Conservation (phyloP, 2,797 vertebrate species). For the Tauraco hartlaubi region DNA sequence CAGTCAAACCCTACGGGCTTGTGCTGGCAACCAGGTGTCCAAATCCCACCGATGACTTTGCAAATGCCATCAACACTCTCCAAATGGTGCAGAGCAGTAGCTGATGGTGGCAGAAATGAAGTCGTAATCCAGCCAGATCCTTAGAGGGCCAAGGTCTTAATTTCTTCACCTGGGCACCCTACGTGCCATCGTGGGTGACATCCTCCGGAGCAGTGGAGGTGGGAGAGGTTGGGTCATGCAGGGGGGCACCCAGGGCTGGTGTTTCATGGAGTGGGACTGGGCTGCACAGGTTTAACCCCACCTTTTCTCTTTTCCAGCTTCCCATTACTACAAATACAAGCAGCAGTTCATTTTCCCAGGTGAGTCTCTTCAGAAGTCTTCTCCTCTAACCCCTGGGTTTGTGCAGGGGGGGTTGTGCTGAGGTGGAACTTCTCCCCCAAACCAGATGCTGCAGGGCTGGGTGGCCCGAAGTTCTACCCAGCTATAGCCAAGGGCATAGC, state of each 20-base stretch:
- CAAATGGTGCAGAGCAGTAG: not conserved
- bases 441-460: not conserved
- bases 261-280: not conserved
- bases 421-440: not conserved
- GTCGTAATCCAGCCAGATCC: not conserved
- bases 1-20: accelerated
- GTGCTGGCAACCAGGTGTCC: not conserved
- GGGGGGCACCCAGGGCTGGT: accelerated
- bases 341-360: slow-evolving; percentile 99
- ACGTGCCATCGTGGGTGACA: accelerated
- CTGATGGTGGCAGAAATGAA: not conserved
- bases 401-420: too few species aligned
- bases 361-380: slow-evolving; percentile 73
- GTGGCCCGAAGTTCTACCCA: not conserved
- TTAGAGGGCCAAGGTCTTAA: not conserved
- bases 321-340: slow-evolving; percentile 99
- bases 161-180: not conserved
- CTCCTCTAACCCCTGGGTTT: not conserved
- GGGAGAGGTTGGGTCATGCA: not conserved
- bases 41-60: not conserved
- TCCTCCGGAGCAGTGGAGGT: not conserved
- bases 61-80: accelerated
- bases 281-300: not conserved
- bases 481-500: not conserved
- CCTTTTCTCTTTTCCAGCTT: slow-evolving; percentile 82